Evolutionary conservation across 1,140 invertebrate species (phyloP).

Genomic region (Samia ricini): DNA sequence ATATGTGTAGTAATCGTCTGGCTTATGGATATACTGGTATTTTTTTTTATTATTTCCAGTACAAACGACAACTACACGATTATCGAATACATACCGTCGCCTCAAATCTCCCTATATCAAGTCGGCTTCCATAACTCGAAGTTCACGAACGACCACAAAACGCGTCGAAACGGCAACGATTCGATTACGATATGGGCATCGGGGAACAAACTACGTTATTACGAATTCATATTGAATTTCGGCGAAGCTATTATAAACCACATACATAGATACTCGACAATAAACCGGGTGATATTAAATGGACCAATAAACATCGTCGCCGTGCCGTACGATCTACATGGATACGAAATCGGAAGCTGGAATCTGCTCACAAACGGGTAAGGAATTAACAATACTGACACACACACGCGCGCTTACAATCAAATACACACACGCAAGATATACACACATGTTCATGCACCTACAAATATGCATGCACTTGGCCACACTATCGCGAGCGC

Average conservation of each 20-base stretch:
- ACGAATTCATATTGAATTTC: conserved; percentile 46
- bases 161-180: conserved; percentile 39
- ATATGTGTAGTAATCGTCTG: background rate
- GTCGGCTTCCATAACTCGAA: conserved; percentile 59
- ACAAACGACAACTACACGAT: conserved; percentile 39
- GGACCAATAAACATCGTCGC: conserved; percentile 63
- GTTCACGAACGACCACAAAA: conserved; percentile 33
- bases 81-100: conserved; percentile 54
- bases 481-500: too few species aligned
- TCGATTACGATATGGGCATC: conserved; percentile 56
- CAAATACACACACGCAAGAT: too few species aligned
- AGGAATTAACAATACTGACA: conserved; percentile 20
- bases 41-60: conserved; percentile 33
- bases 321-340: conserved; percentile 46
- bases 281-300: conserved; percentile 44
- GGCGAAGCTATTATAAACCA: conserved; percentile 50
- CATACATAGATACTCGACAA: conserved; percentile 47
- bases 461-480: too few species aligned
- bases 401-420: too few species aligned
- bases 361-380: conserved; percentile 64
- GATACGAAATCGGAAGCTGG: conserved; percentile 63
- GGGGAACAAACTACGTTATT: conserved; percentile 32
- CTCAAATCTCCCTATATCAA: conserved; percentile 54
- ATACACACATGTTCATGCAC: too few species aligned
- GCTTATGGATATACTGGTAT: too few species aligned